These are phyloP conservation scores for Pipistrellus kuhlii DNA, from an alignment of 2,797 vertebrate genomes.

Conservation along the genomic window DNA sequence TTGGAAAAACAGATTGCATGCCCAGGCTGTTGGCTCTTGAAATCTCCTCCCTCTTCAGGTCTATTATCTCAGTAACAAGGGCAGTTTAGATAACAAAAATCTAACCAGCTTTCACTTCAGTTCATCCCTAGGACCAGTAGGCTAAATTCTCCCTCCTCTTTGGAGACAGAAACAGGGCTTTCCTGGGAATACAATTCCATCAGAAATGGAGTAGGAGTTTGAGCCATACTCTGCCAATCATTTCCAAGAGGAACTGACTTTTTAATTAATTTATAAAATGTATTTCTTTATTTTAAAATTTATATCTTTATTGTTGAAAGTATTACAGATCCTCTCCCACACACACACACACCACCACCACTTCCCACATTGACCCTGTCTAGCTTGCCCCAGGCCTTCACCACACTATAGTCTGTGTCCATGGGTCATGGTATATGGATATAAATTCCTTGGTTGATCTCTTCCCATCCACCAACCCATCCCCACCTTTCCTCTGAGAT, in stretches of 20 bases:
- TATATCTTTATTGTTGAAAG: no score
- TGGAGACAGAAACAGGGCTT: background rate
- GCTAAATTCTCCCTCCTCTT: background rate
- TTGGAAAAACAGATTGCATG: constrained; percentile 72
- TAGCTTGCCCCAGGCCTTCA: no score
- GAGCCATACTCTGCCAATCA: background rate
- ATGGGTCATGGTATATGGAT: no score
- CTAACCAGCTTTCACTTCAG: constrained; percentile 72
- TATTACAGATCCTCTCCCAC: no score
- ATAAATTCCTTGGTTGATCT: no score
- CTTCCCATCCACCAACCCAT: no score
- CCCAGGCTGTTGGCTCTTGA: constrained; percentile 45
- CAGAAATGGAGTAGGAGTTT: background rate
- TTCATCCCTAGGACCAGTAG: background rate
- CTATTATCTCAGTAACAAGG: constrained; percentile 80
- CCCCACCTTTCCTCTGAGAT: no score
- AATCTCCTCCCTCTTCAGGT: constrained; percentile 35
- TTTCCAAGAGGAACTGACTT: constrained; percentile 22
- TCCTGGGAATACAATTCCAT: background rate
- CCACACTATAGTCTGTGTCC: no score
- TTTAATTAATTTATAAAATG: no score
- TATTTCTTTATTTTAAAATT: no score
- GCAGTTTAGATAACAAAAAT: constrained; percentile 84
- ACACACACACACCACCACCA: no score
- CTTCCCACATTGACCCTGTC: no score